Percentiles rank a stretch among this genome's conserved stretches.
phyloP scores from a whole-genome alignment of 2,113 vertebrate genomes.

The Colius striatus region DNA sequence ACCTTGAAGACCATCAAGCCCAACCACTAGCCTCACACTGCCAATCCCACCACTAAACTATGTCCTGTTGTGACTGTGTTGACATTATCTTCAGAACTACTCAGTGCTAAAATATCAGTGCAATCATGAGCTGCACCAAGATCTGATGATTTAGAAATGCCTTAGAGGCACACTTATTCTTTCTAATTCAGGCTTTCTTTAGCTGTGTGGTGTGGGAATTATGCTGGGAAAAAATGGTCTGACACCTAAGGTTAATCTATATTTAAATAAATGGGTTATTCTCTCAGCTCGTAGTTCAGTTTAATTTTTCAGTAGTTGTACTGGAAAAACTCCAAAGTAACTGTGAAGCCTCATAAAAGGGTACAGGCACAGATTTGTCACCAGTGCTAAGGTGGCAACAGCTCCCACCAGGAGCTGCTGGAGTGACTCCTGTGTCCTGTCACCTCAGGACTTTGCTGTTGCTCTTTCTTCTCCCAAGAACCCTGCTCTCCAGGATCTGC shows the following conservation, averaged over 20 bases:
- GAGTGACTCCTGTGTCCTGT: not conserved
- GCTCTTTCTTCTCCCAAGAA: not conserved
- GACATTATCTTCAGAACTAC: conserved; percentile 17
- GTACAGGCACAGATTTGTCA: not conserved
- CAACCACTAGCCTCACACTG: too few relatives aligned
- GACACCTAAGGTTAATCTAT: conserved; percentile 22
- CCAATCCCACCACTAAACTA: too few relatives aligned
- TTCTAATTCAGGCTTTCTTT: conserved; percentile 16
- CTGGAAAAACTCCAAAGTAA: conserved; percentile 34
- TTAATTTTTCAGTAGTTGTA: conserved; percentile 44
- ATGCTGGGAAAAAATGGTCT: not conserved
- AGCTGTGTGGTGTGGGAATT: not conserved
- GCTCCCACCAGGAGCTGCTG: not conserved
- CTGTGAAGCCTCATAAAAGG: not conserved
- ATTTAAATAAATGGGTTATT: conserved; percentile 45
- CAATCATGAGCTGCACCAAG: not conserved
- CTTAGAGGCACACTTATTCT: not conserved
- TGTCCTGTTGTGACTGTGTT: not conserved
- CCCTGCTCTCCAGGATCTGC: not conserved
- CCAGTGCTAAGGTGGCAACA: not conserved
- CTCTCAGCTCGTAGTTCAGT: conserved; percentile 1
- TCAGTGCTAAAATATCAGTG: not conserved
- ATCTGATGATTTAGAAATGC: conserved; percentile 3
- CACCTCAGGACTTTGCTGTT: not conserved
- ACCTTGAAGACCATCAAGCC: too few relatives aligned